Evolutionary conservation across 2,113 vertebrate genomes (phyloP).

Genomic region (Amazona vittata): DNA sequence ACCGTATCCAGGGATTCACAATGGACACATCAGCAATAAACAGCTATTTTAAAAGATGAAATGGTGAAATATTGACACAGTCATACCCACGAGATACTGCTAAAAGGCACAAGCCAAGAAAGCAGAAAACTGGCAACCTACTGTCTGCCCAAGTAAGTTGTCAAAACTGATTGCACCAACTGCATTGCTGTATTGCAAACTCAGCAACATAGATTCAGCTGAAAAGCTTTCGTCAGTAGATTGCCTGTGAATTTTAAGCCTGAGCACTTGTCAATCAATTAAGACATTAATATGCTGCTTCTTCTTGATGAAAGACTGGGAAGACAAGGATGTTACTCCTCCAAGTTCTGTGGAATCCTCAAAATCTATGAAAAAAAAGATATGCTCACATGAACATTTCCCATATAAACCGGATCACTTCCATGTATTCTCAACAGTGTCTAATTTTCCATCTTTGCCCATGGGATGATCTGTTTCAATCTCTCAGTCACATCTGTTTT

Average conservation of each 20-base stretch:
- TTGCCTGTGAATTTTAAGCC: not conserved
- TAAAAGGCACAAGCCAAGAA: not conserved
- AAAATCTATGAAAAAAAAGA: not conserved
- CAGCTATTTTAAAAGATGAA: not conserved
- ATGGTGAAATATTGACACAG: not conserved
- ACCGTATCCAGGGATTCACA: not conserved
- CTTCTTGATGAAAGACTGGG: not conserved
- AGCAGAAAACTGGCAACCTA: not conserved
- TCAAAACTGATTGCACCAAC: not conserved
- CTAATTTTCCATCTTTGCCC: not conserved
- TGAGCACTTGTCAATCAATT: not conserved
- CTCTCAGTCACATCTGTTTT: not conserved
- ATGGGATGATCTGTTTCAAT: not conserved
- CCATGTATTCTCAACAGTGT: not conserved
- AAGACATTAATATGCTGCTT: not conserved
- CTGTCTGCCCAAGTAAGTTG: not conserved
- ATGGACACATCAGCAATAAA: not conserved
- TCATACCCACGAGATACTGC: not conserved
- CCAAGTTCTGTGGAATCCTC: not conserved
- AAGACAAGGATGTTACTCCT: not conserved
- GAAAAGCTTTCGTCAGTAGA: not conserved
- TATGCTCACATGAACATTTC: not conserved
- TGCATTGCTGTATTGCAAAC: not conserved
- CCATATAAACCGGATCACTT: not conserved
- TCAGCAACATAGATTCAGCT: not conserved